phyloP scores from a whole-genome alignment of 2,113 vertebrate species.

The Onychostoma macrolepis region DNA sequence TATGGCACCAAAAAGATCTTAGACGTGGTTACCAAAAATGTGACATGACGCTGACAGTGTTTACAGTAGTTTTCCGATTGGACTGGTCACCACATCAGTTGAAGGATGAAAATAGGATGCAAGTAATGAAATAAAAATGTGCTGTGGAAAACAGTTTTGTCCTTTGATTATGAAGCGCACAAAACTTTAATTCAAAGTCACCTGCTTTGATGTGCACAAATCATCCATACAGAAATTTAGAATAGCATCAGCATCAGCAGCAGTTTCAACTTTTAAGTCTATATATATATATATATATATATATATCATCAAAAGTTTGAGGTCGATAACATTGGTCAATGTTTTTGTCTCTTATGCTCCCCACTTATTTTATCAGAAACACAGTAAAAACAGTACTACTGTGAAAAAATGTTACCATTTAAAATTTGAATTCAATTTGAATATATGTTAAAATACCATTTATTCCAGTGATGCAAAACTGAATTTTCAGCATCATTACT shows the following conservation, averaged over 20 bases:
- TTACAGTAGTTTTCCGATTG: conserved; percentile 21
- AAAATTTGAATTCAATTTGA: too few relatives aligned
- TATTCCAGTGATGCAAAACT: too few relatives aligned
- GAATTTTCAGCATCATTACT: too few relatives aligned
- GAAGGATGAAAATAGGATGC: background rate
- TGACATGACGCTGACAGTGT: conserved; percentile 32
- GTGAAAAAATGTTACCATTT: too few relatives aligned
- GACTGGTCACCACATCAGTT: conserved; percentile 14
- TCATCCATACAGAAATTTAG: background rate
- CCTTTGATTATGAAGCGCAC: background rate
- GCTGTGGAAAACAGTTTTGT: background rate
- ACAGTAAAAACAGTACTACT: too few relatives aligned
- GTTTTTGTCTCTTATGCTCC: too few relatives aligned
- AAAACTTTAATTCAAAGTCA: background rate
- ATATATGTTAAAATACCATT: too few relatives aligned
- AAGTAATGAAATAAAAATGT: conserved; percentile 14
- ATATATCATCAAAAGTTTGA: too few relatives aligned
- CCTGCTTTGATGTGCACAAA: background rate
- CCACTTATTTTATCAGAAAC: too few relatives aligned
- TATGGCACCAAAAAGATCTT: conserved; percentile 42
- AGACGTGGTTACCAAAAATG: conserved; percentile 47
- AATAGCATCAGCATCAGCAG: background rate
- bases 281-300: too few relatives aligned
- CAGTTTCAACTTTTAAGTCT: background rate
- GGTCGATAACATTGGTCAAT: too few relatives aligned